Conservation (phyloP, 2,888 invertebrate species). For the Apamea anceps region DNA sequence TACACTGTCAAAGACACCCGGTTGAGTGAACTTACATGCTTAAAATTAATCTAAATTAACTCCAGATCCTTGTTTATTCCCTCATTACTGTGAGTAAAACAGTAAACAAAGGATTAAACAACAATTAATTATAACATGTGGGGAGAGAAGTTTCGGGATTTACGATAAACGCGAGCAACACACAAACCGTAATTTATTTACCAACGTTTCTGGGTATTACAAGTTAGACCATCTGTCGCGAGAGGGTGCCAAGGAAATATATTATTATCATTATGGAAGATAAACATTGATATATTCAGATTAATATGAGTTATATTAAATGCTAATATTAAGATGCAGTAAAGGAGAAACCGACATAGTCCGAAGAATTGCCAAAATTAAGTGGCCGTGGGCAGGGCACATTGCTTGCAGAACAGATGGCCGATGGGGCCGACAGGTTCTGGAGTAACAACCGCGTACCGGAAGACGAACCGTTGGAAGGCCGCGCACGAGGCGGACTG, state of each 20-base stretch:
- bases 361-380: background rate
- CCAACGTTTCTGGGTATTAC: conserved; percentile 20
- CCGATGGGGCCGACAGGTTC: background rate
- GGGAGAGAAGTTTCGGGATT: conserved; percentile 24
- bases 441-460: background rate
- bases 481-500: background rate
- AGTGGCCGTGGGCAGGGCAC: background rate
- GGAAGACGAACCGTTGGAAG: background rate
- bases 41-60: conserved; percentile 4
- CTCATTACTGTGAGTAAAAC: conserved; percentile 35
- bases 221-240: conserved; percentile 34
- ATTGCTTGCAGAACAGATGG: background rate
- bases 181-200: conserved; percentile 46
- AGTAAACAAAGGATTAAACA: conserved; percentile 39
- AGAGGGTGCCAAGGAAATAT: conserved; percentile 3
- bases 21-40: background rate
- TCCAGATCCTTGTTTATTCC: conserved; percentile 15
- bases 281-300: conserved; percentile 2
- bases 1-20: background rate
- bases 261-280: conserved; percentile 30
- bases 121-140: conserved; percentile 46
- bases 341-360: background rate
- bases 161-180: conserved; percentile 37
- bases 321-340: background rate
- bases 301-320: background rate